Evolutionary conservation across 30 jellyfish, hydroid and myxozoan species (phyloP).

Genomic region (Rhopilema esculentum): DNA sequence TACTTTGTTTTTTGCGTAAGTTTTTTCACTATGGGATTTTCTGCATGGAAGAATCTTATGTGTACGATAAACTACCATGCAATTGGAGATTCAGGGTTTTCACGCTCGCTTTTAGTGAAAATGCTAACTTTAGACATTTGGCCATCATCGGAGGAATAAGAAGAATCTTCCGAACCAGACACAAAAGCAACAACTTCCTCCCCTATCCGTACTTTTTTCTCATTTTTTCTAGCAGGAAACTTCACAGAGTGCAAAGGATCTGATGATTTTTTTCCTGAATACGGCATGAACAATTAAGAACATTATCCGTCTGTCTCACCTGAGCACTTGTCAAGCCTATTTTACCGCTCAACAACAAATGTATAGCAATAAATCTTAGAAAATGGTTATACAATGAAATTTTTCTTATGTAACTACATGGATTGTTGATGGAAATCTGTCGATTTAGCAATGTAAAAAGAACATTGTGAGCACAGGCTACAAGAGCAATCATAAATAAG

Average conservation of each 20-base stretch:
- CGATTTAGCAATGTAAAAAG: background rate
- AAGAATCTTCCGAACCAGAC: background rate
- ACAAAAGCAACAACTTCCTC: background rate
- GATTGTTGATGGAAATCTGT: background rate
- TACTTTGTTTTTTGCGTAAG: background rate
- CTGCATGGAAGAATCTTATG: background rate
- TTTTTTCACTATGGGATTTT: background rate
- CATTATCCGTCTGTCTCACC: background rate
- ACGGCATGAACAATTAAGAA: background rate
- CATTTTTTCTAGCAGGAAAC: background rate
- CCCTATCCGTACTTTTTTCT: background rate
- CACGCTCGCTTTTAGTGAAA: too few species aligned
- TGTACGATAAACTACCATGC: background rate
- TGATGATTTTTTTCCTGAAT: background rate
- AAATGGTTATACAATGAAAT: background rate
- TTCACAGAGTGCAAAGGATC: background rate
- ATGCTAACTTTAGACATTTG: too few species aligned
- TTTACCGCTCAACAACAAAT: too few species aligned
- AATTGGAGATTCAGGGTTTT: background rate
- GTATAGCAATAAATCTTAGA: too few species aligned
- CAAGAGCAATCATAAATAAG: background rate
- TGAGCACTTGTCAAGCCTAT: background rate
- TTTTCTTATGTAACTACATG: background rate
- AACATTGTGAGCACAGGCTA: background rate
- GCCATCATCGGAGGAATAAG: background rate